Conservation (phyloP, 2,113 vertebrate species). For the Myiozetetes cayanensis region DNA sequence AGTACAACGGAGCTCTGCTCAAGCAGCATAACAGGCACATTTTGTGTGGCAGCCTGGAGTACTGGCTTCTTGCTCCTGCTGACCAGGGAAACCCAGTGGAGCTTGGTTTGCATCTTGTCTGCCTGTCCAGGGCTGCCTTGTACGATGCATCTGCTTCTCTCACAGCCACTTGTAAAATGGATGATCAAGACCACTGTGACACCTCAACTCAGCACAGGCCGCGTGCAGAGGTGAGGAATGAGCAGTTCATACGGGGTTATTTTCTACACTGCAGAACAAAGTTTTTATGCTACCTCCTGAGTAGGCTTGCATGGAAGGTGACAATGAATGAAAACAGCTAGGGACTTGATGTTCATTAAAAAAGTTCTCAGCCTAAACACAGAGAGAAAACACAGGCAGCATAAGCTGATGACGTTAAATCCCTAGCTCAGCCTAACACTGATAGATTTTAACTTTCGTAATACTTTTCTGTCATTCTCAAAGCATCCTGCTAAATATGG, state of each 20-base stretch:
- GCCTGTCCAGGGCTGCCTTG: background rate
- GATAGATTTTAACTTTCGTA: background rate
- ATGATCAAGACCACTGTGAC: background rate
- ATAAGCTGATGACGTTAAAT: background rate
- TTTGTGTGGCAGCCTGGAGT: accelerated
- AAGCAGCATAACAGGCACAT: accelerated
- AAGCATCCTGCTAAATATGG: background rate
- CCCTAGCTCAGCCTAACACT: background rate
- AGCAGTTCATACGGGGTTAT: background rate
- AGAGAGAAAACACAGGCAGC: background rate
- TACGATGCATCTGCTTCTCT: background rate
- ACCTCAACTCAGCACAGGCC: background rate
- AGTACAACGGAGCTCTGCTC: background rate
- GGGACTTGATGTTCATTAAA: background rate
- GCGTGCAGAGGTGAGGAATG: background rate
- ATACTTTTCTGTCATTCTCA: background rate
- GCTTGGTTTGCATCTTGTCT: background rate
- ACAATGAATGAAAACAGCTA: background rate
- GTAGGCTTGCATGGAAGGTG: background rate
- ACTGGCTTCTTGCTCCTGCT: background rate
- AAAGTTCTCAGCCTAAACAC: background rate
- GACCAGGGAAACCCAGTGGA: background rate
- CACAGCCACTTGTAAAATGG: background rate
- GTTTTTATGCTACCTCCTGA: background rate
- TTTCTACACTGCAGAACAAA: background rate